Evolutionary conservation across 2,888 invertebrate genomes (phyloP), one percentile per base, ranked within the genome.

Genomic region (Unio delphinus): DNA sequence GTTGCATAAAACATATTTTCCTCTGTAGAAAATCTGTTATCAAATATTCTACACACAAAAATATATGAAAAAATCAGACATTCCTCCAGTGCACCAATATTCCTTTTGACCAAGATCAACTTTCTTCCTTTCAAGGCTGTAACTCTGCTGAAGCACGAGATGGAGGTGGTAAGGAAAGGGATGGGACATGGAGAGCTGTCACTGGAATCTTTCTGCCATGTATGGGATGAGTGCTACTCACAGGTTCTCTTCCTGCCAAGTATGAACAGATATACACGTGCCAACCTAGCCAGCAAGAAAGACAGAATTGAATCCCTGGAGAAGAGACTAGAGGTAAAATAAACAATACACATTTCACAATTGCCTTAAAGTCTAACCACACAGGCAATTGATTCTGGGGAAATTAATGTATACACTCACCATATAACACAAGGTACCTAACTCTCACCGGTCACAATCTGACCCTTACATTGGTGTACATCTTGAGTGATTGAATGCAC

Each of bases 161-260:
- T 97, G 95, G 94, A 94, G 34, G 92, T 94, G 1, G 98, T 99
- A 0, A 95, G 95, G 87, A 93, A 94, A 69, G 97, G 97, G 61
- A 99, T 99, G 98, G 94, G 94, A 0, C 98, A 99, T 87, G 98
- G 98, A 0, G 98, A 98, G 57, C 92, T 99, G 62, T 94, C 96
- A 1, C 91, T 95, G 63, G 98, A 98, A 80, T 95, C 96, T 0
- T 98, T 97, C 88, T 80, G 82, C 34, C 96, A 97, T 91, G 97
- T 98, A 60, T 99, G 98, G 98, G 96, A 97, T 88, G 98, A 99
- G 91, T 98, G 98, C 90, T 92, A 97, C 65, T 94, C 95, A 0
- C 96, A 97, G 92, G 94, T 95, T 8, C 92, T 99, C 45, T 99
- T 95, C 89, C 91, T 99, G 72, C 98, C 98, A 0, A 94, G 95